Evolutionary conservation across 2,113 vertebrate species (phyloP).

Genomic region (Lagopus muta): DNA sequence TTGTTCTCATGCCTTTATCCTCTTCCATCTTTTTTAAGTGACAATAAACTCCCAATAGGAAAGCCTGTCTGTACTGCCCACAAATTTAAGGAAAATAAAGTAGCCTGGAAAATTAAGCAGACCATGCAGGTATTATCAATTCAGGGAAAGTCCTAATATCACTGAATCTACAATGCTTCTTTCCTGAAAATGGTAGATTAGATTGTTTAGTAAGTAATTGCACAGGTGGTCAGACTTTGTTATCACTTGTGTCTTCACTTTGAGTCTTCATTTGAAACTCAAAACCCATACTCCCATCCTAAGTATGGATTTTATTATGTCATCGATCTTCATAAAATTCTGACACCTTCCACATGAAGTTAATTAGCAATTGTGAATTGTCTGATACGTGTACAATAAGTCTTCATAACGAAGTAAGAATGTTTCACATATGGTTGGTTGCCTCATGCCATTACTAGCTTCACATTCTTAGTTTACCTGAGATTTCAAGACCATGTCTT

Average conservation of each 20-base stretch:
- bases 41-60: not conserved
- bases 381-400: not conserved
- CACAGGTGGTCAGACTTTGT: not conserved
- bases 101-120: not conserved
- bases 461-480: not conserved
- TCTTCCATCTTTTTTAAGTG: not conserved
- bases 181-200: not conserved
- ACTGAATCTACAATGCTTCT: not conserved
- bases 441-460: not conserved
- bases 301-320: not conserved
- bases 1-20: not conserved
- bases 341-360: slow-evolving; percentile 36
- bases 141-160: not conserved
- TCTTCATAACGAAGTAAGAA: slow-evolving; percentile 24
- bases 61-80: not conserved
- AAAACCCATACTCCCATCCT: not conserved
- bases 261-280: not conserved
- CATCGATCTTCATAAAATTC: slow-evolving; percentile 50
- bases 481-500: not conserved
- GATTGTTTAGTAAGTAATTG: not conserved
- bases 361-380: slow-evolving; percentile 23
- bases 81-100: not conserved
- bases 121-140: not conserved
- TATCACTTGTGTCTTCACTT: not conserved
- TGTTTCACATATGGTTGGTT: not conserved